phyloP scores from a whole-genome alignment of 2,888 invertebrate species.

The Drosophila acutilabella region DNA sequence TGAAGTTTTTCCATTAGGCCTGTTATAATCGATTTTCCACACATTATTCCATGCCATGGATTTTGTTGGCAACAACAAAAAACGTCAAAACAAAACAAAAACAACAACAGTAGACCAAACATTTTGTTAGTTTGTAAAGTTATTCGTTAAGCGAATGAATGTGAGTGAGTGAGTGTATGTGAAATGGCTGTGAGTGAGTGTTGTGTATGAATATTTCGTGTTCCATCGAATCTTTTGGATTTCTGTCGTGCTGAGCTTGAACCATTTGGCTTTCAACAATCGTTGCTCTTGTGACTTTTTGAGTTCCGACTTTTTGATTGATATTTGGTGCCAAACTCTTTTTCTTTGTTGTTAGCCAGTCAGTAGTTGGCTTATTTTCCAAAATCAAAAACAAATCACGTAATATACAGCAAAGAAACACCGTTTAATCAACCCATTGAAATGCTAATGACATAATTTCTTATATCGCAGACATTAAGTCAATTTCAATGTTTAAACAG shows the following conservation, averaged over 20 bases:
- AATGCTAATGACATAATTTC: slow-evolving; percentile 62
- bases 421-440: slow-evolving; percentile 53
- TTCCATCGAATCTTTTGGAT: slow-evolving; percentile 23
- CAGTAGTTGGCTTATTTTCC: slow-evolving; percentile 25
- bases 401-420: slow-evolving; percentile 38
- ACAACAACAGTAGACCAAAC: slow-evolving; percentile 29
- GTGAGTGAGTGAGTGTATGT: background rate
- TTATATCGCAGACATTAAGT: slow-evolving; percentile 5
- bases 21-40: slow-evolving; percentile 69
- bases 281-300: slow-evolving; percentile 27
- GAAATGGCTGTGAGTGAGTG: background rate
- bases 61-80: slow-evolving; percentile 38
- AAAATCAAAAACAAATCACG: slow-evolving; percentile 58
- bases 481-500: slow-evolving; percentile 34
- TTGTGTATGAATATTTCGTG: slow-evolving; percentile 34
- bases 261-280: slow-evolving; percentile 39
- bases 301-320: slow-evolving; percentile 51
- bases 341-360: slow-evolving; percentile 4
- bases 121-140: slow-evolving; percentile 46
- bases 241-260: slow-evolving; percentile 20
- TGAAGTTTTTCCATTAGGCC: slow-evolving; percentile 58
- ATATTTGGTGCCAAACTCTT: slow-evolving; percentile 62
- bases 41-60: slow-evolving; percentile 58
- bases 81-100: slow-evolving; percentile 19
- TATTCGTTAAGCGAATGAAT: slow-evolving; percentile 25